A percentile compares a stretch with the other conserved stretches of the same genome.
phyloP scores from a whole-genome alignment of 53 echinoderm and acorn worm species.

The Echinarachnius parma region DNA sequence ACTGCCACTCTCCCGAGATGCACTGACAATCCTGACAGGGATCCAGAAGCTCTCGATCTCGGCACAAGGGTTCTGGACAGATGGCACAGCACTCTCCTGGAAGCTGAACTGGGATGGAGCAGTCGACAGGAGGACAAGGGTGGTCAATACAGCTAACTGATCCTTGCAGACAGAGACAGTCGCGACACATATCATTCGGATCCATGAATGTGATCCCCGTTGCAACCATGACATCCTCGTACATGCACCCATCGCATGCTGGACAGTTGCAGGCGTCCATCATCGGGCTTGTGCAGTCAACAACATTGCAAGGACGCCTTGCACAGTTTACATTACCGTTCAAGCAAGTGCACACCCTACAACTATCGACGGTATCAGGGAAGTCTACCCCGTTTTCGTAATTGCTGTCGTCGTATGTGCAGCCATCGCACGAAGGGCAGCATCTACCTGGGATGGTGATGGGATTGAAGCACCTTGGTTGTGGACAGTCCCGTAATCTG shows the following conservation, averaged over 20 bases:
- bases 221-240: constrained; percentile 78
- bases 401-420: constrained; percentile 67
- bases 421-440: constrained; percentile 86
- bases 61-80: constrained; percentile 66
- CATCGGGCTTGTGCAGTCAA: constrained; percentile 75
- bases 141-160: constrained; percentile 70
- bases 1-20: constrained; percentile 72
- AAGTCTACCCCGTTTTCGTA: constrained; percentile 83
- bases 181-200: constrained; percentile 83
- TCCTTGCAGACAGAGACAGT: constrained; percentile 78
- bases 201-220: constrained; percentile 80
- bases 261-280: constrained; percentile 82
- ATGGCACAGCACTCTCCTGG: constrained; percentile 87
- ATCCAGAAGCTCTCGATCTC: constrained; percentile 58
- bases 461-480: constrained; percentile 76
- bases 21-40: constrained; percentile 87
- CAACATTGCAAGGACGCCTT: constrained; percentile 57
- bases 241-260: constrained; percentile 91
- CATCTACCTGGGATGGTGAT: constrained; percentile 65
- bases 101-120: constrained; percentile 53
- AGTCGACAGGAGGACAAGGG: constrained; percentile 60
- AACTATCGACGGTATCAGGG: constrained; percentile 73
- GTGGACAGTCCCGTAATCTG: constrained; percentile 62
- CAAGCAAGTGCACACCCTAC: constrained; percentile 79
- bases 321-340: constrained; percentile 97